Evolutionary conservation across 2,888 invertebrate genomes (phyloP).

Genomic region (Ennomos quercinarius): DNA sequence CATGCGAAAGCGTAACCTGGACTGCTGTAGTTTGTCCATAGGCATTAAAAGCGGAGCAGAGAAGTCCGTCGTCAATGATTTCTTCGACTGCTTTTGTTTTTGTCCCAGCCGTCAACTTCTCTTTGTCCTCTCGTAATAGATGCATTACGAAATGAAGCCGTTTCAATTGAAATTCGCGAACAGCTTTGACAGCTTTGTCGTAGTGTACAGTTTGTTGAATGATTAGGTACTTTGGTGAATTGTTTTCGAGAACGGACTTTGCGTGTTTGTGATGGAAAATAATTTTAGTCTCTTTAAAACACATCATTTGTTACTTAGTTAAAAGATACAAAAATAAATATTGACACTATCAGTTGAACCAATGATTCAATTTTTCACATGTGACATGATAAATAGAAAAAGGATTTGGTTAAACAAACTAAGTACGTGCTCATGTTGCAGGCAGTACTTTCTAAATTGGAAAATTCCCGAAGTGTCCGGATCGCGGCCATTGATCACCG

Average conservation of each 20-base stretch:
- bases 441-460: constrained; percentile 67
- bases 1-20: neutral
- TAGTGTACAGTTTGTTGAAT: constrained; percentile 25
- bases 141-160: constrained; percentile 68
- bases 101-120: constrained; percentile 58
- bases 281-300: no score
- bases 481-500: constrained; percentile 69
- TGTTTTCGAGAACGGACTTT: constrained; percentile 1
- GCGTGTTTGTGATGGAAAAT: constrained; percentile 2
- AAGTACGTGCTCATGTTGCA: constrained; percentile 52
- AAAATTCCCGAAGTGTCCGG: constrained; percentile 77
- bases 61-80: constrained; percentile 64
- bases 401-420: constrained; percentile 42
- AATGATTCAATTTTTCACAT: no score
- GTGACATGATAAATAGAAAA: no score
- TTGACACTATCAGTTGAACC: no score
- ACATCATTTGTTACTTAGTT: no score
- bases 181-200: constrained; percentile 30
- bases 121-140: constrained; percentile 51
- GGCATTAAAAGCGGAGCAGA: constrained; percentile 31
- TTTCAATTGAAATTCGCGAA: constrained; percentile 33
- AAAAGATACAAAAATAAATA: no score
- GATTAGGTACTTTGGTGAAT: constrained; percentile 27
- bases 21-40: constrained; percentile 3
- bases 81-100: constrained; percentile 68